Conservation (phyloP, 2,888 invertebrate genomes). For the Agrochola macilenta region DNA sequence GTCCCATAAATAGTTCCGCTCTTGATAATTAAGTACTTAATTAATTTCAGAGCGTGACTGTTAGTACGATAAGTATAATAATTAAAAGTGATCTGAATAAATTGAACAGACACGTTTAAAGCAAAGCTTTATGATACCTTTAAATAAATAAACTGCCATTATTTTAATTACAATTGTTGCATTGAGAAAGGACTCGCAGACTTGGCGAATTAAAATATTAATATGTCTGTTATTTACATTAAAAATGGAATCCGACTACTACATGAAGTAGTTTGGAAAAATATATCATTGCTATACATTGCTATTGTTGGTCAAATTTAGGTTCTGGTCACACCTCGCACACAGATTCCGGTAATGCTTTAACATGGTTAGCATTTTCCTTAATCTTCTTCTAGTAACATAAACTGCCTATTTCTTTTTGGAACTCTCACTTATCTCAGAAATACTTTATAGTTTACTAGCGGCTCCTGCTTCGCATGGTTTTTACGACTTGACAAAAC, state of each 20-base stretch:
- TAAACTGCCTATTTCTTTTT: neutral
- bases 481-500: too few relatives aligned
- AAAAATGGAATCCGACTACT: too few relatives aligned
- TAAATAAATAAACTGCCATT: slow-evolving; percentile 42
- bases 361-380: too few relatives aligned
- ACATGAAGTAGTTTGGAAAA: too few relatives aligned
- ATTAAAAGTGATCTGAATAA: slow-evolving; percentile 41
- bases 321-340: too few relatives aligned
- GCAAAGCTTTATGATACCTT: slow-evolving; percentile 23
- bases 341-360: too few relatives aligned
- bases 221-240: too few relatives aligned
- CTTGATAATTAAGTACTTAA: slow-evolving; percentile 22
- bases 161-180: slow-evolving; percentile 29
- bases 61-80: slow-evolving; percentile 21
- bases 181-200: neutral
- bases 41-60: slow-evolving; percentile 32
- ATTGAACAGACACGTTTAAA: slow-evolving; percentile 36
- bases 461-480: too few relatives aligned
- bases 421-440: neutral
- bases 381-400: too few relatives aligned
- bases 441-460: neutral
- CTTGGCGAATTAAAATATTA: neutral
- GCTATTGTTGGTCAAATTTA: too few relatives aligned
- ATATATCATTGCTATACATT: too few relatives aligned
- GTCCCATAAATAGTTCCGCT: neutral